Percentiles rank a stretch among this genome's conserved stretches.
phyloP scores from a whole-genome alignment of 2,888 invertebrate species.

The Desoria tigrina region DNA sequence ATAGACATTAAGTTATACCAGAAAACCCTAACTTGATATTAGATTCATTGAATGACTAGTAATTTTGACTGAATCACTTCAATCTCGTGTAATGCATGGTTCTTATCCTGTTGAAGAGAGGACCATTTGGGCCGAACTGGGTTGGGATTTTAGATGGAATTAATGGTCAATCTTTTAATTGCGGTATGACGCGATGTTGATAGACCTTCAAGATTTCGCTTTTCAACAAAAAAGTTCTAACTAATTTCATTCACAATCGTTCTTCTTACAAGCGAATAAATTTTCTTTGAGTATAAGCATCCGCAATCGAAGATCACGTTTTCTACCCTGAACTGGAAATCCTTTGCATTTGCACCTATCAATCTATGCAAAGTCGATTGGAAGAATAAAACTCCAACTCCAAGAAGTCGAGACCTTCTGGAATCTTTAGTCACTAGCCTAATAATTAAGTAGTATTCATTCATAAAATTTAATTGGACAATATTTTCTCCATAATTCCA shows the following conservation, averaged over 20 bases:
- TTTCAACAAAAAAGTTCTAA: too few relatives aligned
- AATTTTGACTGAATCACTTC: slow-evolving; percentile 45
- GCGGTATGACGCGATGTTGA: slow-evolving; percentile 18
- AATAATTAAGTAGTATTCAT: slow-evolving; percentile 6
- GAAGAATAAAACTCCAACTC: too few relatives aligned
- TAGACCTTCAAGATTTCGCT: too few relatives aligned
- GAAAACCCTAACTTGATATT: slow-evolving; percentile 42
- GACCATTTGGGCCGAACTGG: slow-evolving; percentile 21
- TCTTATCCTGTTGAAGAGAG: slow-evolving; percentile 29
- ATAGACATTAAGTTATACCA: slow-evolving; percentile 43
- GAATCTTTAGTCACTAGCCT: background rate
- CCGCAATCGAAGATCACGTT: slow-evolving; percentile 7
- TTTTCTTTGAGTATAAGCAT: too few relatives aligned
- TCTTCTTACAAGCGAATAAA: too few relatives aligned
- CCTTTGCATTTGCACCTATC: too few relatives aligned
- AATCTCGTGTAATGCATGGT: slow-evolving; percentile 34
- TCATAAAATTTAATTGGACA: slow-evolving; percentile 13
- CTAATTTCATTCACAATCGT: too few relatives aligned
- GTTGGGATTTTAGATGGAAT: slow-evolving; percentile 21
- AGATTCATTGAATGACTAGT: slow-evolving; percentile 47
- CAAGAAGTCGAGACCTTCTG: too few relatives aligned
- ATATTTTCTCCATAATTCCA: background rate
- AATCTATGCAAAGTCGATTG: too few relatives aligned
- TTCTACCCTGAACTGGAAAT: too few relatives aligned
- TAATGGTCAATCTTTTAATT: slow-evolving; percentile 40